Base-by-base conservation (phyloP, 2,888 invertebrate species). In the Cephalotes varians region DNA sequence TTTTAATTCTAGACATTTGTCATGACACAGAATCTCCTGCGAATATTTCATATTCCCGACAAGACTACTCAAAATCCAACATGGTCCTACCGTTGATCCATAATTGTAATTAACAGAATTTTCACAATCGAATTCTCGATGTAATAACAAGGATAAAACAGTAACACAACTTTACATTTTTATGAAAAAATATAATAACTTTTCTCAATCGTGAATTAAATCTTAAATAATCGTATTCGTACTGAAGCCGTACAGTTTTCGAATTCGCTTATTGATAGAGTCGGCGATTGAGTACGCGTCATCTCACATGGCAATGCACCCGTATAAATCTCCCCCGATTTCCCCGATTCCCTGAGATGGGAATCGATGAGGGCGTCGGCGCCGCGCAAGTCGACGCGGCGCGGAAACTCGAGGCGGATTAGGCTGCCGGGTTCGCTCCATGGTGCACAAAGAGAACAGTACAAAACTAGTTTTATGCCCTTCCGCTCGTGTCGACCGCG, bases 391-490 rank as follows among this genome's bases (percentile, higher is more conserved):
- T 80, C 80, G 44, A 47, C 60, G 80, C 76, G 77, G 60, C 51
- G 77, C 80, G 74, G 80, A 76, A 72, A 79, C 72, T 79, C 72
- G 72, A 44, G 56, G 56, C 56, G 77, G 72, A 79, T 56, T 47
- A 71, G 72, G 72, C 77, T 79, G 77, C 72, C 44, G 71, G 81
- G 76, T 60, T 64, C 54, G 44, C 51, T 64, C 64, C 40, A 54
- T 56, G 74, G 62, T 76, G 76, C 76, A 81, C 76, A 74, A 76
- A 76, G 81, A 81, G 64, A 72, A 86, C 82, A 87, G 87, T 86
- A 86, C 86, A 85, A 88, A 86, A 72, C 79, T 81, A 83, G 86
- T 83, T 81, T 87, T 82, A 81, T 86, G 77, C 72, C 77, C 77
- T 71, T 79, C 77, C 77, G 77, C 77, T 79, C 72, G 77, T 71